Conservation (phyloP, 2,888 invertebrate species). For the Torymus auratus region DNA sequence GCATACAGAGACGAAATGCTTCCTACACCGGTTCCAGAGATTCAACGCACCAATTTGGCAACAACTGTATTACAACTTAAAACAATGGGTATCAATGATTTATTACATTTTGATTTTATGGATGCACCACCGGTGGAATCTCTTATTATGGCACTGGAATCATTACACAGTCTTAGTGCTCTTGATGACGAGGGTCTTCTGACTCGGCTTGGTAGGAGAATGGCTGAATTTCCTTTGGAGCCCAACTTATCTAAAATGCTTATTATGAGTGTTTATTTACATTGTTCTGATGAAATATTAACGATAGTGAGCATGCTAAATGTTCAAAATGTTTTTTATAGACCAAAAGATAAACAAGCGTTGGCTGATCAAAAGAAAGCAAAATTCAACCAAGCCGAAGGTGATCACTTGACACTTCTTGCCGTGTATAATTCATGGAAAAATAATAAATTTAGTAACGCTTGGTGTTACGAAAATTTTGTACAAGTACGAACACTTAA, state of each 20-base stretch:
- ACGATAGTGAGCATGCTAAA: slow-evolving; percentile 99
- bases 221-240: slow-evolving; percentile 99
- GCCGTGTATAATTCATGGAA: slow-evolving; percentile 99
- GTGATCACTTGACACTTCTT: slow-evolving; percentile 97
- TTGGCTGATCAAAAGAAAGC: slow-evolving; percentile 99
- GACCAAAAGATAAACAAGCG: slow-evolving; percentile 96
- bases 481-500: slow-evolving; percentile 98
- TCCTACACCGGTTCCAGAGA: slow-evolving; percentile 98
- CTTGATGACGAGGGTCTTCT: slow-evolving; percentile 95
- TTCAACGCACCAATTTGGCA: slow-evolving; percentile 98
- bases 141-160: slow-evolving; percentile 97
- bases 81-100: slow-evolving; percentile 99
- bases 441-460: slow-evolving; percentile 98
- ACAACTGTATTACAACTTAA: slow-evolving; percentile 97
- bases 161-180: slow-evolving; percentile 96
- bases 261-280: slow-evolving; percentile 98
- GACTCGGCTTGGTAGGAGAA: slow-evolving; percentile 86
- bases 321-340: slow-evolving; percentile 95
- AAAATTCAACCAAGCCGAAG: slow-evolving; percentile 99
- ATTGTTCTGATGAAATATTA: slow-evolving; percentile 98
- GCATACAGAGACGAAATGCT: slow-evolving; percentile 95
- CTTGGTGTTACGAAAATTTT: slow-evolving; percentile 99
- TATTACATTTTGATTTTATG: slow-evolving; percentile 99
- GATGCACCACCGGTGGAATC: slow-evolving; percentile 99
- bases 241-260: slow-evolving; percentile 99